Evolutionary conservation across 2,888 invertebrate genomes (phyloP).

Genomic region (Latrodectus hesperus): DNA sequence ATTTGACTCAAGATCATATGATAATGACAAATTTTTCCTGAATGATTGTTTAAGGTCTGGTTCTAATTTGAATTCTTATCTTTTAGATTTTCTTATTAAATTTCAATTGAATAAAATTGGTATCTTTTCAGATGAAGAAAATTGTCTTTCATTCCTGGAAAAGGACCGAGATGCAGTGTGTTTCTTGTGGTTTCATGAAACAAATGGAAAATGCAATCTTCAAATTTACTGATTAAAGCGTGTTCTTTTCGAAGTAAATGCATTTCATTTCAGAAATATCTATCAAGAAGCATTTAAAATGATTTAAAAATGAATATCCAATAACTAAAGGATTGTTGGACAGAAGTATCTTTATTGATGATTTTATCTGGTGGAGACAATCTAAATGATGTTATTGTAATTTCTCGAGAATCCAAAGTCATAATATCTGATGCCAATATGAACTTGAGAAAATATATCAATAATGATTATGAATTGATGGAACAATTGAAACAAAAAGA

Average conservation of each 20-base stretch:
- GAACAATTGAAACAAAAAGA: too few relatives aligned
- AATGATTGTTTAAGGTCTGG: neutral
- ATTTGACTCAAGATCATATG: neutral
- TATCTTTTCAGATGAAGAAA: neutral
- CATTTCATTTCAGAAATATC: neutral
- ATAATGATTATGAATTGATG: too few relatives aligned
- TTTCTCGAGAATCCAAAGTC: too few relatives aligned
- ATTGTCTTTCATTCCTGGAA: neutral
- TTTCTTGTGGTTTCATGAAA: too few relatives aligned
- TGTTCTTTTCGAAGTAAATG: neutral
- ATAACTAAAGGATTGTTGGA: neutral
- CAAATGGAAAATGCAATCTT: too few relatives aligned
- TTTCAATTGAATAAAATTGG: neutral
- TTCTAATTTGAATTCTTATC: neutral
- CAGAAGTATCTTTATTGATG: neutral
- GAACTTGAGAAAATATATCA: too few relatives aligned
- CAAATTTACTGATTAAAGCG: too few relatives aligned
- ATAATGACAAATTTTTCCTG: neutral
- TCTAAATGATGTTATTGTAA: too few relatives aligned
- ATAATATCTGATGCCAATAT: too few relatives aligned
- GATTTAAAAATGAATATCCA: neutral
- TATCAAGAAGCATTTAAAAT: neutral
- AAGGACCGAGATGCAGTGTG: too few relatives aligned
- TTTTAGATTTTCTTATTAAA: neutral
- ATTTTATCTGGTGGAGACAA: slow-evolving; percentile 2